phyloP scores from a whole-genome alignment of 2,113 vertebrate genomes.

The Synchiropus splendidus region DNA sequence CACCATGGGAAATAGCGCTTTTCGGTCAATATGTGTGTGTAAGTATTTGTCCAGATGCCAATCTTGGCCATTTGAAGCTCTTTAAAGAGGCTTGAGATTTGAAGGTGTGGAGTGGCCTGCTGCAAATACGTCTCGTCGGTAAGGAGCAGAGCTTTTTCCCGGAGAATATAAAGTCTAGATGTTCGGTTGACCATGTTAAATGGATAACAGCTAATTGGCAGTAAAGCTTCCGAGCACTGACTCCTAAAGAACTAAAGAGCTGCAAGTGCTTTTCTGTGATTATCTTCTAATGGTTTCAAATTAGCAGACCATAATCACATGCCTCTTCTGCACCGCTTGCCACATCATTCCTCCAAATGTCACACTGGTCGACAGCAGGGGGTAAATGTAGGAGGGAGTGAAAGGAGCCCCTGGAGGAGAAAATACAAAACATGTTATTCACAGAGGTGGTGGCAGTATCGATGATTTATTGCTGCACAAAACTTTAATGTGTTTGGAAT shows the following conservation, averaged over 20 bases:
- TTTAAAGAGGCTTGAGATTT: too few relatives aligned
- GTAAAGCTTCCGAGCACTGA: constrained; percentile 36
- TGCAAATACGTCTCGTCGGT: too few relatives aligned
- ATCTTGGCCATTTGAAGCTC: not conserved
- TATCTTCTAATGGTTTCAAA: constrained; percentile 53
- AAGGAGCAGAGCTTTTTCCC: too few relatives aligned
- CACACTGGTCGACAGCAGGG: constrained; percentile 29
- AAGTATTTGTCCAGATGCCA: too few relatives aligned
- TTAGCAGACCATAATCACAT: constrained; percentile 40
- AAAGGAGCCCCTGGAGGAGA: constrained; percentile 8
- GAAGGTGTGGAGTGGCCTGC: too few relatives aligned
- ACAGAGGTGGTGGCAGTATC: not conserved
- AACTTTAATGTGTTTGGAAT: constrained; percentile 5
- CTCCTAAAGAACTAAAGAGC: constrained; percentile 40
- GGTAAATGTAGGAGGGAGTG: constrained; percentile 15
- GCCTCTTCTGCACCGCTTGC: constrained; percentile 17
- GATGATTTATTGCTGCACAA: constrained; percentile 9
- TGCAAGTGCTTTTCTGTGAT: constrained; percentile 42
- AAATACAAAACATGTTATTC: constrained; percentile 16
- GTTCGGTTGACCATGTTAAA: constrained; percentile 36
- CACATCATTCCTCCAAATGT: constrained; percentile 36
- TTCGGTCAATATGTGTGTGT: too few relatives aligned
- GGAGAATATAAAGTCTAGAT: not conserved
- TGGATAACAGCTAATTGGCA: constrained; percentile 37
- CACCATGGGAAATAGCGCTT: too few relatives aligned